Evolutionary conservation across 2,888 invertebrate species (phyloP).

Genomic region (Thalpophila matura): DNA sequence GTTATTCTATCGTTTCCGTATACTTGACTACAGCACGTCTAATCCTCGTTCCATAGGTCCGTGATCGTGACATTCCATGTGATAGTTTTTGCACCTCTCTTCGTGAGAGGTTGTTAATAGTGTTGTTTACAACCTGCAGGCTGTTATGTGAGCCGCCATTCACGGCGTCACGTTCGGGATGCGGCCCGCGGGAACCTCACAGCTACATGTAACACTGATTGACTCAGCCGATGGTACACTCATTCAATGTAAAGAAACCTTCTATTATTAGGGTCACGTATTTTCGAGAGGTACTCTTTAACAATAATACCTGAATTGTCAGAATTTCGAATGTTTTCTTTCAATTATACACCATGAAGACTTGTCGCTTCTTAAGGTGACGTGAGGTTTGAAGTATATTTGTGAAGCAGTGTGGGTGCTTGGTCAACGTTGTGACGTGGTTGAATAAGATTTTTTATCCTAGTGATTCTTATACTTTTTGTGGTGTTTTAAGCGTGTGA

Average conservation of each 20-base stretch:
- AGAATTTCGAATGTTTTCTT: slow-evolving; percentile 84
- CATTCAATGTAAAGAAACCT: slow-evolving; percentile 70
- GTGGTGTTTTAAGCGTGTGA: slow-evolving; percentile 16
- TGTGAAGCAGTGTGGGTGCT: slow-evolving; percentile 55
- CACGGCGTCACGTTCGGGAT: slow-evolving; percentile 83
- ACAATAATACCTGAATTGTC: slow-evolving; percentile 74
- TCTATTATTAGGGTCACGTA: slow-evolving; percentile 86
- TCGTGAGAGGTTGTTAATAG: slow-evolving; percentile 82
- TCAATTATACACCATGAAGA: slow-evolving; percentile 78
- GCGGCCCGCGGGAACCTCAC: slow-evolving; percentile 71
- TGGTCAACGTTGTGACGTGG: slow-evolving; percentile 28
- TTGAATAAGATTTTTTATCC: slow-evolving; percentile 26
- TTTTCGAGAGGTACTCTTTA: slow-evolving; percentile 84
- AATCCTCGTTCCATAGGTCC: slow-evolving; percentile 49
- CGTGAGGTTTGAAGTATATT: slow-evolving; percentile 65
- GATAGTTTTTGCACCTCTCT: slow-evolving; percentile 81
- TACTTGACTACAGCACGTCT: slow-evolving; percentile 18
- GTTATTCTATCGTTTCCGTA: not conserved
- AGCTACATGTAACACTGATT: slow-evolving; percentile 77
- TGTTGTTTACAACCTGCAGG: slow-evolving; percentile 88
- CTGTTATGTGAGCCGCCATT: slow-evolving; percentile 80
- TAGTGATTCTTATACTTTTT: slow-evolving; percentile 1
- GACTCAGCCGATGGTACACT: slow-evolving; percentile 75
- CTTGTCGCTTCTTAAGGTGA: slow-evolving; percentile 67
- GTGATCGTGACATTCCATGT: slow-evolving; percentile 72